Conservation (phyloP, 2,888 invertebrate species). For the Volucella zonaria region DNA sequence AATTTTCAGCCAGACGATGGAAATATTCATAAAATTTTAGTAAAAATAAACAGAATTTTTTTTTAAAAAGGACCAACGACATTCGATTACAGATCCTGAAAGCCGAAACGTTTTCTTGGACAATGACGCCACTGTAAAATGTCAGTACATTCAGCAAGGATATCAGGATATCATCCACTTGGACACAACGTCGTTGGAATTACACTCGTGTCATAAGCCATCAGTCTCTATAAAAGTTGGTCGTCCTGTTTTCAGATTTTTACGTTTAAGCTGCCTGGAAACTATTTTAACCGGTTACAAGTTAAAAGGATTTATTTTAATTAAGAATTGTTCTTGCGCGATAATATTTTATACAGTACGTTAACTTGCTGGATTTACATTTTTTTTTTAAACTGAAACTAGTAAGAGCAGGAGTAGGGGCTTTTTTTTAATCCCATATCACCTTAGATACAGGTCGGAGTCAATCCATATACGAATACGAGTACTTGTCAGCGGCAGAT, state of each 20-base stretch:
- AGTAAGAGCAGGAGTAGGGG: conserved; percentile 14
- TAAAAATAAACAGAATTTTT: conserved; percentile 36
- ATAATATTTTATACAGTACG: conserved; percentile 32
- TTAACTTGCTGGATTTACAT: neutral
- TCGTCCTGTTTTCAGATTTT: conserved; percentile 3
- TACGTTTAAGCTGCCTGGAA: too few species aligned
- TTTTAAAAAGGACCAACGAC: conserved; percentile 3
- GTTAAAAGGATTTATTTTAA: conserved; percentile 60
- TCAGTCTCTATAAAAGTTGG: conserved; percentile 17
- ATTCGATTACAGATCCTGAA: neutral
- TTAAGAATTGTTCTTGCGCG: conserved; percentile 63
- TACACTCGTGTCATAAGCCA: conserved; percentile 15
- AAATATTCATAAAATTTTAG: conserved; percentile 54
- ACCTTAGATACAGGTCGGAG: conserved; percentile 13
- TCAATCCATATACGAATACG: neutral
- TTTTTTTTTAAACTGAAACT: neutral
- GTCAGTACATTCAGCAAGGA: conserved; percentile 13
- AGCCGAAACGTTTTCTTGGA: neutral
- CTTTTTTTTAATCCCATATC: conserved; percentile 52
- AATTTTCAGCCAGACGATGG: conserved; percentile 34
- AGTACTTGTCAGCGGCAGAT: too few species aligned
- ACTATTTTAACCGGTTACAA: neutral
- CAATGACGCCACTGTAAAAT: conserved; percentile 7
- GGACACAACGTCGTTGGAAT: neutral
- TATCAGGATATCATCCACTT: neutral